Evolutionary conservation across 2,113 vertebrate species (phyloP), one percentile per base, ranked within the genome.

Genomic region (Pseudopipra pipra): DNA sequence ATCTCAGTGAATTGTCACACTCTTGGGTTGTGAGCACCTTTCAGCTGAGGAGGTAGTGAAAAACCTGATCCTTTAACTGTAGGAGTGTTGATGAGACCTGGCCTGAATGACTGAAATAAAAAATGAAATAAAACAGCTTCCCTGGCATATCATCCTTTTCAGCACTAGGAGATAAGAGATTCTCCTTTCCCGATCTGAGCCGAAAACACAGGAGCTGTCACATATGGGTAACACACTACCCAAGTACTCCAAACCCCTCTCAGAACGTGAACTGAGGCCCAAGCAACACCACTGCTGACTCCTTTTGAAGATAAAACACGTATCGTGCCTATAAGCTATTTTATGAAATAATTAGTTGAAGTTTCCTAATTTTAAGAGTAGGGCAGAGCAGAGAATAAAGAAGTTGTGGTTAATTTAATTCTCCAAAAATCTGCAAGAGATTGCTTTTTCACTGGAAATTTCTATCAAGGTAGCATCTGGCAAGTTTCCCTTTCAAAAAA

Each of bases 221-320:
- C 4, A 2, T 18, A 5, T 7, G 6, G 5, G 8, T 73, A 47
- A 23, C 13, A 31, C 13, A 22, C 24, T 33, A 8, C 15, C 3
- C 7, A 63, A 47, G 47, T 16, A 51, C 16, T 49, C 3, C 3
- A 30, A 51, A 2, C 5, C 8, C 5, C 28, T 55, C 21, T 41
- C 41, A 71, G 17, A 49, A 23, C 1, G 0, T 44, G 39, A 77
- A 41, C 33, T 14, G 23, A 76, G 37, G 43, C 18, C 8, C 44
- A 11, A 28, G 5, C 14, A 59, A 22, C 21, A 33, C 4, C 18
- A 75, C 9, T 0, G 0, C 6, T 37, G 15, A 2, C 22, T 76
- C 3, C 15, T 86, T 55, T 37, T 44, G 14, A 51, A 65, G 11
- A 11, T 51, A 27, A 76, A 85, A 54, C 7, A 25, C 13, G n/a